Conservation (phyloP, 2,113 vertebrate species). For the Nyctereutes procyonoides region DNA sequence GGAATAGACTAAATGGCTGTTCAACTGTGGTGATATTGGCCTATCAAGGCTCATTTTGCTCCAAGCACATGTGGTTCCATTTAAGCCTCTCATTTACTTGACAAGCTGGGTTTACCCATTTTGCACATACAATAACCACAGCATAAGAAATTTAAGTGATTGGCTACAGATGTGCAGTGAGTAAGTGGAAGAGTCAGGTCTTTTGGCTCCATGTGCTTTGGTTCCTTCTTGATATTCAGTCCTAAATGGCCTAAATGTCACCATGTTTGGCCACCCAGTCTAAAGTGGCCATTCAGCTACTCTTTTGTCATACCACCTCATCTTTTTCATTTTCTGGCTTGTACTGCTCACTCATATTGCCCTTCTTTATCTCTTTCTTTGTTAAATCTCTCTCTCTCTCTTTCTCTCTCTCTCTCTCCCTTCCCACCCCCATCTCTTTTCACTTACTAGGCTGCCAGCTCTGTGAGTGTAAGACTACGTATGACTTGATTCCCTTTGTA, state of each 20-base stretch:
- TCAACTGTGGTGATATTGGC: neutral
- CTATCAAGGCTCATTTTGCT: neutral
- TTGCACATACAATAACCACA: neutral
- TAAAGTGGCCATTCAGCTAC: neutral
- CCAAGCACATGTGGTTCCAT: neutral
- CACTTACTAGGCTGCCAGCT: neutral
- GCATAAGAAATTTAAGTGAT: neutral
- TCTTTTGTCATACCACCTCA: neutral
- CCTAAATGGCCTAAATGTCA: neutral
- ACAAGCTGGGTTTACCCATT: neutral
- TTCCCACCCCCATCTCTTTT: neutral
- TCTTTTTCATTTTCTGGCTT: neutral
- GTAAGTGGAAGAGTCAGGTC: neutral
- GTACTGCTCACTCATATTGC: neutral
- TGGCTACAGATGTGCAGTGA: neutral
- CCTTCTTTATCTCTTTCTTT: neutral
- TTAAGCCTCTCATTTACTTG: neutral
- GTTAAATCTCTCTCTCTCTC: neutral
- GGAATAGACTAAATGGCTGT: neutral
- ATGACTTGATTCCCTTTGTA: neutral
- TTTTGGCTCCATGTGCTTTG: neutral
- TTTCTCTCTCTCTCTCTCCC: neutral
- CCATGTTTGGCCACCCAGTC: neutral
- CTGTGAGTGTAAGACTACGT: neutral
- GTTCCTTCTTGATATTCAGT: neutral